Percentiles rank a stretch among this genome's conserved stretches.
These are phyloP conservation scores for Petroica traversi DNA, from an alignment of 2,113 vertebrate species.

Conservation along the genomic window DNA sequence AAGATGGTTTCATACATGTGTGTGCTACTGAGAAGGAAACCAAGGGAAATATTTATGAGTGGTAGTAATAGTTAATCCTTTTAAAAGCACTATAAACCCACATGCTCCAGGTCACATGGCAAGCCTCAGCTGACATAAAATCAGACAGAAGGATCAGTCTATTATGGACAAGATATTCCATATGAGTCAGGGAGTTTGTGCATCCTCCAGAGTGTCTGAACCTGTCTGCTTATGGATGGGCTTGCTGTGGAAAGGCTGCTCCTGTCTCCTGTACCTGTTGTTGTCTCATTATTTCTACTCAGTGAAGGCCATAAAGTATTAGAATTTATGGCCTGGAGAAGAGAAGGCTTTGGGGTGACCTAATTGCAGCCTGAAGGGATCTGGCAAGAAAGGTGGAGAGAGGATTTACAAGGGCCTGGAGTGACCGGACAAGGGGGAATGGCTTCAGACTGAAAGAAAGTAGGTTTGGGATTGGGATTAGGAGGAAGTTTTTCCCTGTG, in stretches of 20 bases:
- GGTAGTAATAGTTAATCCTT: not conserved
- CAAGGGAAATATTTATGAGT: not conserved
- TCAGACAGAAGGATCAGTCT: not conserved
- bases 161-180: not conserved
- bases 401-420: not conserved
- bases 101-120: not conserved
- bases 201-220: not conserved
- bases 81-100: not conserved
- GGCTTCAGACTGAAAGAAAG: not conserved
- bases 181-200: not conserved
- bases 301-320: not conserved
- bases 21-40: not conserved
- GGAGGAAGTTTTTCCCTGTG: not conserved
- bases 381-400: not conserved
- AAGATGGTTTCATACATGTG: not conserved
- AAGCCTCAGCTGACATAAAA: not conserved
- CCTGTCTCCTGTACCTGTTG: not conserved
- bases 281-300: not conserved
- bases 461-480: not conserved
- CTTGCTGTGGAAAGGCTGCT: not conserved
- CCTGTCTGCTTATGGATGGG: not conserved
- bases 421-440: not conserved
- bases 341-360: not conserved
- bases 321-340: not conserved
- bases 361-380: not conserved